A percentile compares a stretch with the other conserved stretches of the same genome.
Conservation (phyloP, 1,140 invertebrate genomes). For the Lepidurus apus region DNA sequence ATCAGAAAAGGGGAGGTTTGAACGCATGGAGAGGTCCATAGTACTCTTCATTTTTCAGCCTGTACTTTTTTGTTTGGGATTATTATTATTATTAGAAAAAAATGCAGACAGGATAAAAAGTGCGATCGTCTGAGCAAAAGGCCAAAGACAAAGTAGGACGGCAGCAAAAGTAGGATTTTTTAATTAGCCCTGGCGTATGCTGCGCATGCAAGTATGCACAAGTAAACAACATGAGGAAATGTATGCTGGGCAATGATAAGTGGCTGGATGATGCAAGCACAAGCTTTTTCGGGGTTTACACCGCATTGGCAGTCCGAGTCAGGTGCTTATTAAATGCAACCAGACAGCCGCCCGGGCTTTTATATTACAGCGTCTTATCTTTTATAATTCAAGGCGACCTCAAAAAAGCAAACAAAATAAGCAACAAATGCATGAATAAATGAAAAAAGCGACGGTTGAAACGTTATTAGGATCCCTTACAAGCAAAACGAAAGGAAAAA, state of each 20-base stretch:
- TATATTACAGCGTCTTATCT: no score
- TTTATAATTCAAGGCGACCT: not conserved
- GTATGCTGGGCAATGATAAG: constrained; percentile 15
- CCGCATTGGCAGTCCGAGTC: not conserved
- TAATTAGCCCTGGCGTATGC: constrained; percentile 4
- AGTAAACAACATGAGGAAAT: not conserved
- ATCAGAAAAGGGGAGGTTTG: not conserved
- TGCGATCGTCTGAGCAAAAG: not conserved
- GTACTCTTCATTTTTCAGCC: not conserved
- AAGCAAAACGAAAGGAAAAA: no score
- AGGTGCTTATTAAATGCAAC: constrained; percentile 13
- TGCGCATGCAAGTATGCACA: constrained; percentile 17
- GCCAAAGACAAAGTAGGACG: no score
- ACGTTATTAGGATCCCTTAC: no score
- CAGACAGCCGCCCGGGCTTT: not conserved
- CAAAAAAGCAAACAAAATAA: not conserved
- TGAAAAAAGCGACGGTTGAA: not conserved
- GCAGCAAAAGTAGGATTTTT: not conserved
- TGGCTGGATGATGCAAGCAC: constrained; percentile 17
- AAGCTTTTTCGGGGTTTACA: not conserved
- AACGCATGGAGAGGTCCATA: not conserved
- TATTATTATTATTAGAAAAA: not conserved
- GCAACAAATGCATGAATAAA: not conserved
- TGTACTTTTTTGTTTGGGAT: not conserved
- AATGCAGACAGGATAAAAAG: not conserved